Percentiles rank a stretch among this genome's conserved stretches.
Evolutionary conservation across 2,797 vertebrate species (phyloP).

Genomic region (Phalanger gymnotis): DNA sequence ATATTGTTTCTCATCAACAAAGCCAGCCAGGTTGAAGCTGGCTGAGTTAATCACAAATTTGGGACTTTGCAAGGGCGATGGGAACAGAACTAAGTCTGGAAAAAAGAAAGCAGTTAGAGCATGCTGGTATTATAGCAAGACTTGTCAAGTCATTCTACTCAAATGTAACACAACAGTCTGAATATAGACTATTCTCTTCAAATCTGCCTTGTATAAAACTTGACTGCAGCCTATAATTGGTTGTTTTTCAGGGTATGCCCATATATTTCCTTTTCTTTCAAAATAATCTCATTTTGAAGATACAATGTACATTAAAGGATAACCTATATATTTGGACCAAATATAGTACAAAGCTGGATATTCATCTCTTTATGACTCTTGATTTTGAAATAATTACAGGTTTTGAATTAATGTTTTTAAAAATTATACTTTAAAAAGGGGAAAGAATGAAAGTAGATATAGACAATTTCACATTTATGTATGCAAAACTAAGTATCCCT

Average conservation of each 20-base stretch:
- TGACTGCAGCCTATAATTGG: not conserved
- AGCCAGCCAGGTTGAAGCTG: not conserved
- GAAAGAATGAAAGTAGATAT: not conserved
- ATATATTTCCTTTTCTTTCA: not conserved
- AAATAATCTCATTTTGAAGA: not conserved
- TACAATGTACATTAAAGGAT: not conserved
- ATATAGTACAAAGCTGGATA: not conserved
- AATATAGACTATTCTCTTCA: not conserved
- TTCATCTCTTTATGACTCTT: not conserved
- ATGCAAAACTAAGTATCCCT: not conserved
- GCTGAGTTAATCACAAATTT: not conserved
- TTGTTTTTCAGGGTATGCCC: not conserved
- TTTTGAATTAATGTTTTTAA: not conserved
- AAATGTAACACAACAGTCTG: not conserved
- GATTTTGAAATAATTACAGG: not conserved
- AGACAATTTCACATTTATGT: not conserved
- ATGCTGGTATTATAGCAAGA: not conserved
- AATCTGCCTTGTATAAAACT: not conserved
- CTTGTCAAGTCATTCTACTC: not conserved
- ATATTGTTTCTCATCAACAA: not conserved
- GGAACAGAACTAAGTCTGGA: not conserved
- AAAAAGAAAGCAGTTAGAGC: not conserved
- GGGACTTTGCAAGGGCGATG: not conserved
- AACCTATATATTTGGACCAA: not conserved
- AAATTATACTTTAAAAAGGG: not conserved